Conservation (phyloP, 2,797 vertebrate species). For the Pteropus rufus region DNA sequence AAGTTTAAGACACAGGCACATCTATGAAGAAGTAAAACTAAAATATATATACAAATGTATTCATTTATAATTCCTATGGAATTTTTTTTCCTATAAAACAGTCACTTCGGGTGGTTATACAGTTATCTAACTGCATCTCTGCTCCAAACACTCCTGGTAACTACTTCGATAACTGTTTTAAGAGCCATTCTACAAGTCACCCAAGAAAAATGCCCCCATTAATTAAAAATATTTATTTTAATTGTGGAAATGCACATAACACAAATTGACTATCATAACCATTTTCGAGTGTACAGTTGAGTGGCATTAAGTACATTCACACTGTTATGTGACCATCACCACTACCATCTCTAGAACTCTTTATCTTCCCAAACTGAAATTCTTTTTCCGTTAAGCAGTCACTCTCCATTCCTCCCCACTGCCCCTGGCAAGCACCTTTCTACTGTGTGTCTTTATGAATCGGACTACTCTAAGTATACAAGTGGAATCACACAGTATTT, state of each 20-base stretch:
- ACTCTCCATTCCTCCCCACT: background rate
- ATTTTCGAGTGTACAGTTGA: background rate
- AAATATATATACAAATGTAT: background rate
- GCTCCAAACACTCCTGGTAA: background rate
- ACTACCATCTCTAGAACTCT: no score
- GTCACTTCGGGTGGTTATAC: background rate
- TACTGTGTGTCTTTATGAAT: no score
- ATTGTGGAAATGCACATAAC: background rate
- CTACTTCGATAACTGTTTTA: background rate
- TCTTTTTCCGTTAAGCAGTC: background rate
- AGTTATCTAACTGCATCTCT: background rate
- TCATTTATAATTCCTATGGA: background rate
- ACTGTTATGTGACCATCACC: background rate
- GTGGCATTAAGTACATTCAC: background rate
- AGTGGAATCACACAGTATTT: background rate
- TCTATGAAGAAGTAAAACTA: background rate
- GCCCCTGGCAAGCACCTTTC: background rate
- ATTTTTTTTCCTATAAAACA: background rate
- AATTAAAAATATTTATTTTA: background rate
- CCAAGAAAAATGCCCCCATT: background rate
- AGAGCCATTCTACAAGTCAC: background rate
- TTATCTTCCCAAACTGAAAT: background rate
- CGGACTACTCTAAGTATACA: background rate
- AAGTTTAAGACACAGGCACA: background rate
- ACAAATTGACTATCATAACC: background rate